Percentiles rank a stretch among this genome's conserved stretches.
Evolutionary conservation across 2,888 invertebrate genomes (phyloP).

Genomic region (Sinopyrophorus schimmeli): DNA sequence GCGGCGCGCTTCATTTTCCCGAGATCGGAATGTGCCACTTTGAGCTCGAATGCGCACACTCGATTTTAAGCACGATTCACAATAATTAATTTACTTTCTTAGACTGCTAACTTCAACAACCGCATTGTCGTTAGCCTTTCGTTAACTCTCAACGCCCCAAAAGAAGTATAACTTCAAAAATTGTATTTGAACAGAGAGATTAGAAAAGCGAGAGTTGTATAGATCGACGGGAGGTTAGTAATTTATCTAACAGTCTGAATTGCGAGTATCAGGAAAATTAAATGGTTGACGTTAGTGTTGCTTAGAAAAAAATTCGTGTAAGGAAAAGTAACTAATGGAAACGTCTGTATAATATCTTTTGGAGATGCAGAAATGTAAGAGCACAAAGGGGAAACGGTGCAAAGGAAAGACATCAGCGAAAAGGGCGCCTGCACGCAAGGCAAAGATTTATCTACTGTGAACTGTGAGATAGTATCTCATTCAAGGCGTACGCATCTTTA

Average conservation of each 20-base stretch:
- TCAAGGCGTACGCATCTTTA: constrained; percentile 27
- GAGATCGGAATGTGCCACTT: no score
- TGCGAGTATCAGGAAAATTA: constrained; percentile 16
- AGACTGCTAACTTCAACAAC: no score
- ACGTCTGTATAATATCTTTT: constrained; percentile 26
- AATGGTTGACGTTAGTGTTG: constrained; percentile 14
- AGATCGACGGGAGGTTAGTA: no score
- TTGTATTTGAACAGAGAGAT: no score
- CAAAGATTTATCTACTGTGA: constrained; percentile 41
- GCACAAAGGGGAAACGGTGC: constrained; percentile 26
- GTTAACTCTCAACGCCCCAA: no score
- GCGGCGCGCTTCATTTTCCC: no score
- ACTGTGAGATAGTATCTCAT: constrained; percentile 38
- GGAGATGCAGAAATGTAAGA: constrained; percentile 24
- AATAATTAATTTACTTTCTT: no score
- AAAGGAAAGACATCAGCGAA: constrained; percentile 35
- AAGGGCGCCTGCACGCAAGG: constrained; percentile 35
- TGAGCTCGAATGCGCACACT: no score
- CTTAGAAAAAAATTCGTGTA: constrained; percentile 17
- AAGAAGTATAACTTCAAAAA: no score
- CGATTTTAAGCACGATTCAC: no score
- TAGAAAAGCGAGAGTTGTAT: no score
- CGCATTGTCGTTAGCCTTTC: no score
- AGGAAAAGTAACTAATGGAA: constrained; percentile 27
- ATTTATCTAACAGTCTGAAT: constrained; percentile 5